phyloP scores from a whole-genome alignment of 2,797 vertebrate genomes.

The Dicrostonyx torquatus region DNA sequence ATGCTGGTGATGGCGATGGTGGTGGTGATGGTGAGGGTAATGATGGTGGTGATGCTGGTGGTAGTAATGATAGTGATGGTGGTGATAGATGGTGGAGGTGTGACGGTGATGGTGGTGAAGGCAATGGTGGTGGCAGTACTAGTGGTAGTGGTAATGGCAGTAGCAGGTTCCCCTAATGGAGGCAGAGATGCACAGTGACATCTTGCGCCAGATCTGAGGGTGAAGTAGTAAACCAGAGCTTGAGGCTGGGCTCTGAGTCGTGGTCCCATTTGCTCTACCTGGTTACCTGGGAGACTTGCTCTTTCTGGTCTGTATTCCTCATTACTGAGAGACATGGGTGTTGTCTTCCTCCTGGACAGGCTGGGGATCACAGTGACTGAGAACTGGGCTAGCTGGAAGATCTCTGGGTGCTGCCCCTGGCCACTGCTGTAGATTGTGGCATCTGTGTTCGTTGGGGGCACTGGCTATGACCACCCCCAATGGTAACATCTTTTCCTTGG shows the following conservation, averaged over 20 bases:
- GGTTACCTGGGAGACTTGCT: background rate
- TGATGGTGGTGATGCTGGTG: fast-evolving
- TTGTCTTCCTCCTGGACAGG: background rate
- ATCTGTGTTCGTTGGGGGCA: background rate
- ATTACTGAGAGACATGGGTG: fast-evolving
- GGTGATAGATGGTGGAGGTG: fast-evolving
- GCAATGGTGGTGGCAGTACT: fast-evolving
- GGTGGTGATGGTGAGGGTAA: background rate
- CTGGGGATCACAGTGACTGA: fast-evolving
- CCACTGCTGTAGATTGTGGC: background rate
- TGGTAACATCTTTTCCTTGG: background rate
- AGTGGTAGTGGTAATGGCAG: fast-evolving
- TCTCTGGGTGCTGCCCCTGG: background rate
- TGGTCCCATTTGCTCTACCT: fast-evolving
- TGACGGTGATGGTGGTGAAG: background rate
- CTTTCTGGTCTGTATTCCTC: background rate
- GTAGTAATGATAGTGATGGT: background rate
- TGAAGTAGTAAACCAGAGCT: background rate
- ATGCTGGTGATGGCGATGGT: too few species aligned
- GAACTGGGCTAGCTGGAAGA: fast-evolving
- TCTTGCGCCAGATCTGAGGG: background rate
- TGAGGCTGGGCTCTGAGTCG: too few species aligned
- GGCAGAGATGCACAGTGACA: background rate
- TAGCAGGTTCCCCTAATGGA: background rate
- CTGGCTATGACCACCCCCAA: background rate